These are phyloP conservation scores for Platynereis dumerilii DNA, from an alignment of 2,888 invertebrate species.

Conservation along the genomic window DNA sequence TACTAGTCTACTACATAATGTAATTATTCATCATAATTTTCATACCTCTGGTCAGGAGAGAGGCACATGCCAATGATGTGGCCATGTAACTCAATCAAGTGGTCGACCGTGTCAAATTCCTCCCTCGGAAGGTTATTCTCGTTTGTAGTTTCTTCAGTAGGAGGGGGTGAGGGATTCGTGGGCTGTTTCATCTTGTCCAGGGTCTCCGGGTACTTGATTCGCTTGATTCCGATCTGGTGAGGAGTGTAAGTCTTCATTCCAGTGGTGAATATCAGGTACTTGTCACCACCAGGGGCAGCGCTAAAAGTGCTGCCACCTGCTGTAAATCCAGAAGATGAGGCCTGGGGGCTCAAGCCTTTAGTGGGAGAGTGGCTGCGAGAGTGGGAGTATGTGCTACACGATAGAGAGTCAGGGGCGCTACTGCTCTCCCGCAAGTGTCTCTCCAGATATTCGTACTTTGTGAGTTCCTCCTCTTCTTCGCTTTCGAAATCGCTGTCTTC, in stretches of 20 bases:
- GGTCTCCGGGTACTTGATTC: constrained; percentile 72
- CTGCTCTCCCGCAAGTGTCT: too few species aligned
- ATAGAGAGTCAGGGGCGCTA: not conserved
- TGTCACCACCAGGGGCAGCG: constrained; percentile 55
- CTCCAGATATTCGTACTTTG: too few species aligned
- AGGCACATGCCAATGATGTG: constrained; percentile 87
- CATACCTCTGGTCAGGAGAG: constrained; percentile 79
- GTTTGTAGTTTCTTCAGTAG: not conserved
- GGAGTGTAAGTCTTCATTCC: constrained; percentile 84
- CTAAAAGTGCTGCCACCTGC: not conserved
- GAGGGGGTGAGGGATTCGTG: not conserved
- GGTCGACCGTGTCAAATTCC: constrained; percentile 74
- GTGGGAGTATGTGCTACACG: not conserved
- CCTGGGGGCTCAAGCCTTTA: not conserved
- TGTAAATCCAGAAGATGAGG: not conserved
- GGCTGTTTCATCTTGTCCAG: not conserved
- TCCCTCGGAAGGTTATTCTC: constrained; percentile 6
- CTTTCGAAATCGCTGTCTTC: too few species aligned
- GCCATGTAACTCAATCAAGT: constrained; percentile 82
- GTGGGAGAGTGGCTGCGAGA: too few species aligned
- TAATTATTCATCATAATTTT: too few species aligned
- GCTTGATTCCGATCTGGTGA: constrained; percentile 76
- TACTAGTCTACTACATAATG: too few species aligned
- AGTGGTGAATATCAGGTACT: constrained; percentile 82
- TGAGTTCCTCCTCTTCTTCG: too few species aligned